Evolutionary conservation across 2,888 invertebrate genomes (phyloP).

Genomic region (Caenorhabditis sp.): DNA sequence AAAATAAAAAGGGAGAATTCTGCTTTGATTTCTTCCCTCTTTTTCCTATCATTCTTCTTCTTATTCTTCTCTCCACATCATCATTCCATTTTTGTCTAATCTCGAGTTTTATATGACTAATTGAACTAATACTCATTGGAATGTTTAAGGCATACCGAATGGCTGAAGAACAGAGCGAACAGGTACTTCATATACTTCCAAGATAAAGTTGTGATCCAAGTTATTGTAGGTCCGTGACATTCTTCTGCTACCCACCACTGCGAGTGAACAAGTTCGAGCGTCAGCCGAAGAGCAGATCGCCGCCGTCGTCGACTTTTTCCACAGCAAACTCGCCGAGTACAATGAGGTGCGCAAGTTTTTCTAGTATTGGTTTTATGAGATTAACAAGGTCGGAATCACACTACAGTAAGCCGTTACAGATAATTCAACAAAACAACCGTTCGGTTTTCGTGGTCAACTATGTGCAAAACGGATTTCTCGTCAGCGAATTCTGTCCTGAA

Average conservation of each 20-base stretch:
- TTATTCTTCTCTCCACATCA: too few relatives aligned
- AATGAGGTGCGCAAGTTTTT: slow-evolving; percentile 52
- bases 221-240: slow-evolving; percentile 63
- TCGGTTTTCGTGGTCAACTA: slow-evolving; percentile 67
- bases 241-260: slow-evolving; percentile 56
- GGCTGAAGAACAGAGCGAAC: slow-evolving; percentile 51
- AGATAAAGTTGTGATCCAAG: background rate
- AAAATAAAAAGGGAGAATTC: too few relatives aligned
- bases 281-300: slow-evolving; percentile 56
- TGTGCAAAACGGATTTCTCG: slow-evolving; percentile 64
- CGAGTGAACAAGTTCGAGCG: slow-evolving; percentile 45
- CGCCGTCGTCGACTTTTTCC: slow-evolving; percentile 55
- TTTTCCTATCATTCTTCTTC: too few relatives aligned
- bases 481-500: slow-evolving; percentile 63
- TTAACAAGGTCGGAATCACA: too few relatives aligned
- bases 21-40: too few relatives aligned
- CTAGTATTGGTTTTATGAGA: background rate
- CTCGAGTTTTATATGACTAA: too few relatives aligned
- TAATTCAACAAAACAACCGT: slow-evolving; percentile 51
- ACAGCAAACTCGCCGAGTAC: slow-evolving; percentile 60
- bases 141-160: slow-evolving; percentile 59
- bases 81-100: too few relatives aligned
- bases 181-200: slow-evolving; percentile 12
- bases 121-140: too few relatives aligned
- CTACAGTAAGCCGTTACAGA: slow-evolving; percentile 23